Evolutionary conservation across 1,140 invertebrate species (phyloP), one percentile per base, ranked within the genome.

Genomic region (Ceratina calcarata): DNA sequence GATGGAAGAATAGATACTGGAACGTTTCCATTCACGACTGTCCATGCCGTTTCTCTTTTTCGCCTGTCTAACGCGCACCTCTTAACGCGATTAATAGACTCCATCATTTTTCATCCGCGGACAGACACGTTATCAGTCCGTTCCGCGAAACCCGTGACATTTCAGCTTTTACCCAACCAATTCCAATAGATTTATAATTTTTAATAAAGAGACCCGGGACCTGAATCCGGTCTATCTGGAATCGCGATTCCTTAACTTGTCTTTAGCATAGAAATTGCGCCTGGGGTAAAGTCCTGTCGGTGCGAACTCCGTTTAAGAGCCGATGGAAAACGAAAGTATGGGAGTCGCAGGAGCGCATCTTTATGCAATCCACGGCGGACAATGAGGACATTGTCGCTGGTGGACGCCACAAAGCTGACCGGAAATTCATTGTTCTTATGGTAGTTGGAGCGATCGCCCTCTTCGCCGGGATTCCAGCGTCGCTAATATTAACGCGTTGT

Each of bases 401-500:
- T 60, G 65, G 45, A 73, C 62, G 81, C 51, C 51, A 45, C 74
- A 64, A 83, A 81, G 81, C 69, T 83, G 58, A 83, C 85, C 85
- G 85, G 84, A 86, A 83, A 77, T 67, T 86, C 78, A 86, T 86
- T 86, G 84, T 86, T 86, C 81, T 20, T 72, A 22, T 51, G 66
- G 65, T 49, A 73, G 67, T 86, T 80, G 32, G 72, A 78, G 22
- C 77, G 78, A 80, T 86, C 73, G 65, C 27, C 77, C 62, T 70
- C 74, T 65, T 51, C 53, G 24, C 24, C 51, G 62, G 67, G 75
- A 85, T 85, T 82, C 76, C 75, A 64, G 66, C 71, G 75, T 60
- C 80, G 74, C 66, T 86, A 85, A 86, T 85, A 86, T 86, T 86
- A 86, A 86, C 84, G 85, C 84, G 57, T 60, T 79, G 74, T 86